Conservation (phyloP, 2,797 vertebrate species). For the Protosalanx chinensis region DNA sequence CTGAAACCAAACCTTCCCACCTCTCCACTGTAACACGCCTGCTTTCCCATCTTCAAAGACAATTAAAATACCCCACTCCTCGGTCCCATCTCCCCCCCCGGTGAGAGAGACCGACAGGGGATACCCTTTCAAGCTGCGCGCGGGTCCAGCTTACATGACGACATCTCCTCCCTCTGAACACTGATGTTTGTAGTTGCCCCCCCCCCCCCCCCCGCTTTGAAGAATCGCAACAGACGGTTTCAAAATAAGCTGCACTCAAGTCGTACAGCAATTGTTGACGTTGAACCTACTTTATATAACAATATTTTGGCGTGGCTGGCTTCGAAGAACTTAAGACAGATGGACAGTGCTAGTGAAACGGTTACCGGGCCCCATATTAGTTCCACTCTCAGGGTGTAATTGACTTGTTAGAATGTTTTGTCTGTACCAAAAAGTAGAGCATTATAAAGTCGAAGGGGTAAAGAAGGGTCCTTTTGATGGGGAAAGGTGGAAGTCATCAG, state of each 20-base stretch:
- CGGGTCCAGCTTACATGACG: constrained; percentile 71
- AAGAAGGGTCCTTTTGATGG: constrained; percentile 7
- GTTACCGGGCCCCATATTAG: constrained; percentile 36
- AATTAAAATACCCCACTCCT: constrained; percentile 68
- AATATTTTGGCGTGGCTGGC: not conserved
- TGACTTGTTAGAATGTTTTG: constrained; percentile 34
- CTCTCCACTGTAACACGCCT: constrained; percentile 40
- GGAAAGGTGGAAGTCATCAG: constrained; percentile 49
- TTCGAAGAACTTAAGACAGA: constrained; percentile 20
- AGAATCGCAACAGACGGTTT: constrained; percentile 20
- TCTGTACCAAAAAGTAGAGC: constrained; percentile 25
- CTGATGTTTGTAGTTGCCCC: constrained; percentile 26
- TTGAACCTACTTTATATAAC: not conserved
- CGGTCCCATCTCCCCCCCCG: constrained; percentile 69
- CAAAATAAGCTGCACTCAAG: constrained; percentile 8
- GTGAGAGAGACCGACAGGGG: constrained; percentile 66
- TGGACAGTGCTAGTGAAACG: not conserved
- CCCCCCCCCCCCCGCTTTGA: constrained; percentile 8
- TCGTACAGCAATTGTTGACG: constrained; percentile 22
- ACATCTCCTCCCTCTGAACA: constrained; percentile 29
- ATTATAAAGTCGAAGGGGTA: not conserved
- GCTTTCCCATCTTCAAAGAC: constrained; percentile 75
- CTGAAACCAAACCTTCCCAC: constrained; percentile 65
- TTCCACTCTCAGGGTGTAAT: constrained; percentile 39
- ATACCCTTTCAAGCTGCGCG: constrained; percentile 73